Evolutionary conservation across 2,888 invertebrate genomes (phyloP), one percentile per base, ranked within the genome.

Genomic region (Malachius bipustulatus): DNA sequence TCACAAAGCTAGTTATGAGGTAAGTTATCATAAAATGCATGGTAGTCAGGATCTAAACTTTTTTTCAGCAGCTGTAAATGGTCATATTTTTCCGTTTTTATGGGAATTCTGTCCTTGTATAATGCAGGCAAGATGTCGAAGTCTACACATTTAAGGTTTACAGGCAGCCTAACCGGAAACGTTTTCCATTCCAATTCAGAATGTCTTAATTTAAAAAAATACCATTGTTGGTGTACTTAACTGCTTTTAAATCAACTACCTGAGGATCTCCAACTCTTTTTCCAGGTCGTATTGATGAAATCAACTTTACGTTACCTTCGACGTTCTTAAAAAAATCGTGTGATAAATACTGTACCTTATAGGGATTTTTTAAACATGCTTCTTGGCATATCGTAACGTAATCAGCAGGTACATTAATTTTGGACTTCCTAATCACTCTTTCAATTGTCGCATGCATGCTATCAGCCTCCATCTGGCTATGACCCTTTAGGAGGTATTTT

Each of bases 41-140:
- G 37, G 32, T 37, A 40, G 35, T 40, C 40, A 34, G 28, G 34
- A 19, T 34, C 34, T 24, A 40, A 35, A 37, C 37, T n/a, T 40
- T 34, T 37, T 35, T 37, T 37, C 26, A 35, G 40, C 15, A 32
- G 40, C 34, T 37, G 37, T 32, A 40, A 35, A 34, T 37, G 40
- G 24, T 37, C 32, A 37, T 32, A 37, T 40, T 40, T 40, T 34
- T 37, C 40, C n/a, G n/a, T n/a, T n/a, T 46, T 47, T 47, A 45
- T 46, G 40, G 42, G 40, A 40, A 45, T 43, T 44, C 19, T 40
- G 40, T 43, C 40, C 42, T 39, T 42, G 42, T 38, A 42, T 38
- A 43, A 42, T 37, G 40, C 19, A 31, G 40, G 44, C 32, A 38
- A 41, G 44, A 46, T 44, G 45, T 47, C 44, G 46, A 40, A 39